Conservation (phyloP, 2,888 invertebrate species). For the Tenthredo notha region DNA sequence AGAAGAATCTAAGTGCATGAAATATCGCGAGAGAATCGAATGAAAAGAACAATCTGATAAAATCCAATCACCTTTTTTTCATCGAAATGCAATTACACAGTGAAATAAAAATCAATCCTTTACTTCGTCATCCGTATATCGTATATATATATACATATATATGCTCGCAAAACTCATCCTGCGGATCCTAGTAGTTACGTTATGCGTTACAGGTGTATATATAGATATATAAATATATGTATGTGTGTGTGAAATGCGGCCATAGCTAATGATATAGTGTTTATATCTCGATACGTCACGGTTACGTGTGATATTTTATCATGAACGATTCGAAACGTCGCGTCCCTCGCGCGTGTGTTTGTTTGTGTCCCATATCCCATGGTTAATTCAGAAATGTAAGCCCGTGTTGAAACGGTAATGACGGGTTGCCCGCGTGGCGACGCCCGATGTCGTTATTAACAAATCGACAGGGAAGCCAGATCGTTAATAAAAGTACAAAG, state of each 20-base stretch:
- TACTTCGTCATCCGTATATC: not conserved
- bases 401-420: slow-evolving; percentile 60
- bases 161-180: not conserved
- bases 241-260: not conserved
- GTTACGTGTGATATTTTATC: slow-evolving; percentile 42
- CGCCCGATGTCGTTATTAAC: slow-evolving; percentile 50
- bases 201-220: not conserved
- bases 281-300: slow-evolving; percentile 39
- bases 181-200: not conserved
- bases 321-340: slow-evolving; percentile 25
- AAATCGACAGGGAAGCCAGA: slow-evolving; percentile 49
- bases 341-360: slow-evolving; percentile 13
- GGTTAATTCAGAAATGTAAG: slow-evolving; percentile 35
- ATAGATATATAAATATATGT: not conserved
- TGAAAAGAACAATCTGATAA: not conserved
- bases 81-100: not conserved
- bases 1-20: not conserved
- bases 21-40: not conserved
- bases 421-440: slow-evolving; percentile 58
- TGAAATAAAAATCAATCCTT: not conserved
- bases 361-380: not conserved
- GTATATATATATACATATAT: not conserved
- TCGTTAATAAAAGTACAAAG: slow-evolving; percentile 27
- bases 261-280: slow-evolving; percentile 8
- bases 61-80: not conserved